Percentiles rank a stretch among this genome's conserved stretches.
Evolutionary conservation across 2,888 invertebrate genomes (phyloP).

Genomic region (Synanthedon tipuliformis): DNA sequence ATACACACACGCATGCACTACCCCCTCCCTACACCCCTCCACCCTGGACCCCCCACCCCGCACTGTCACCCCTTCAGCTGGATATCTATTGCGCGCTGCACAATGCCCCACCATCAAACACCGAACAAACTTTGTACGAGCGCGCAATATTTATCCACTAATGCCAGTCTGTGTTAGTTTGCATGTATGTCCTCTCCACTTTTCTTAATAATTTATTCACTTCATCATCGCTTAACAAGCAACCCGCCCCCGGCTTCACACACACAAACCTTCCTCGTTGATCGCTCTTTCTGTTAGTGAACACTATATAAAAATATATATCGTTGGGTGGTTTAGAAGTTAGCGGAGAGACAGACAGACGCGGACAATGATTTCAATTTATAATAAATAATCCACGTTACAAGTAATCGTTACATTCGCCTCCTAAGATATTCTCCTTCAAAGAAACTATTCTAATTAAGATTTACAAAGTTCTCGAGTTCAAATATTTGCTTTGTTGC

Average conservation of each 20-base stretch:
- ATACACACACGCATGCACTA: constrained; percentile 45
- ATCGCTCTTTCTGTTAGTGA: too few relatives aligned
- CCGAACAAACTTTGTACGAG: not conserved
- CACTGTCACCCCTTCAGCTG: constrained; percentile 8
- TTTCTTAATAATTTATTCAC: not conserved
- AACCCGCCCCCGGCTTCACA: too few relatives aligned
- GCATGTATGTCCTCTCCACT: not conserved
- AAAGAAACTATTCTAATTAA: not conserved
- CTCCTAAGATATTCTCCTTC: not conserved
- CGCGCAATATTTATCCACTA: not conserved
- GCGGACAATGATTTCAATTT: too few relatives aligned
- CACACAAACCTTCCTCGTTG: too few relatives aligned
- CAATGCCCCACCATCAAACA: constrained; percentile 5
- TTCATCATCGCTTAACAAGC: not conserved
- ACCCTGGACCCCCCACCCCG: constrained; percentile 6
- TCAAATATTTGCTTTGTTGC: not conserved
- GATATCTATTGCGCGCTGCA: constrained; percentile 26
- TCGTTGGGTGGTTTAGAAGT: too few relatives aligned
- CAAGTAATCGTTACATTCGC: too few relatives aligned
- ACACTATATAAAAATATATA: too few relatives aligned
- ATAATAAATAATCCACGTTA: too few relatives aligned
- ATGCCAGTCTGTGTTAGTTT: not conserved
- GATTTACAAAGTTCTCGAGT: not conserved
- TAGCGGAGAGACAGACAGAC: too few relatives aligned
- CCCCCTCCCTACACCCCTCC: constrained; percentile 10